Percentiles rank a stretch among this genome's conserved stretches.
phyloP scores from a whole-genome alignment of 2,888 invertebrate genomes.

The Tetheella fluctuosa region DNA sequence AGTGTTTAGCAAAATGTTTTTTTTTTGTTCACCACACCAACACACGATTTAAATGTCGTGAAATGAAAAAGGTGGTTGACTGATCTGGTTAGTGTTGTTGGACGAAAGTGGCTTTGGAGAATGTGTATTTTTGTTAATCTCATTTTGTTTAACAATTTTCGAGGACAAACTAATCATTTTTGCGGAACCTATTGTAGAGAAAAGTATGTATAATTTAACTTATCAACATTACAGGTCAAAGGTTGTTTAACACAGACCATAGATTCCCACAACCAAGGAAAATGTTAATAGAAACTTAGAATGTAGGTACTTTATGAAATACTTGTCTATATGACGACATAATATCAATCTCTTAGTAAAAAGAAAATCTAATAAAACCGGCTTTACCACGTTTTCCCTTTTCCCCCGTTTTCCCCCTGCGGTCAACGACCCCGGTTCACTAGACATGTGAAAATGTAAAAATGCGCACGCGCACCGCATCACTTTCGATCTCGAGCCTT shows the following conservation, averaged over 20 bases:
- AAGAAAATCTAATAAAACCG: background rate
- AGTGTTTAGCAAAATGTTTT: constrained; percentile 7
- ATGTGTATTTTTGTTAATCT: too few relatives aligned
- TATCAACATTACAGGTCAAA: too few relatives aligned
- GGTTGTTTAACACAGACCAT: too few relatives aligned
- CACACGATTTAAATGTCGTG: background rate
- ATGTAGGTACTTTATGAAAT: too few relatives aligned
- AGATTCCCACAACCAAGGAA: too few relatives aligned
- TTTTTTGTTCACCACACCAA: background rate
- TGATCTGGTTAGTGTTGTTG: background rate
- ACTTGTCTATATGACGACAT: background rate
- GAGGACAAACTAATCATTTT: too few relatives aligned
- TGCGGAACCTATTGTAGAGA: too few relatives aligned
- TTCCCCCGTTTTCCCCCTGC: constrained; percentile 43
- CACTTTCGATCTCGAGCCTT: constrained; percentile 58
- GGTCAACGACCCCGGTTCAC: constrained; percentile 35
- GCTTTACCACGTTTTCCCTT: constrained; percentile 22
- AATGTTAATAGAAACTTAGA: too few relatives aligned
- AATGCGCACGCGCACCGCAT: constrained; percentile 41
- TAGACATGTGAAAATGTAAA: constrained; percentile 64
- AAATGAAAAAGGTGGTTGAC: background rate
- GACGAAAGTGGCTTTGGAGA: background rate
- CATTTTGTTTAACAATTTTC: too few relatives aligned
- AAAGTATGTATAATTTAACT: too few relatives aligned
- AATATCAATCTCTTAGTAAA: background rate